Base-by-base conservation (phyloP, 2,888 invertebrate species). In the Lepidonotus clava region DNA sequence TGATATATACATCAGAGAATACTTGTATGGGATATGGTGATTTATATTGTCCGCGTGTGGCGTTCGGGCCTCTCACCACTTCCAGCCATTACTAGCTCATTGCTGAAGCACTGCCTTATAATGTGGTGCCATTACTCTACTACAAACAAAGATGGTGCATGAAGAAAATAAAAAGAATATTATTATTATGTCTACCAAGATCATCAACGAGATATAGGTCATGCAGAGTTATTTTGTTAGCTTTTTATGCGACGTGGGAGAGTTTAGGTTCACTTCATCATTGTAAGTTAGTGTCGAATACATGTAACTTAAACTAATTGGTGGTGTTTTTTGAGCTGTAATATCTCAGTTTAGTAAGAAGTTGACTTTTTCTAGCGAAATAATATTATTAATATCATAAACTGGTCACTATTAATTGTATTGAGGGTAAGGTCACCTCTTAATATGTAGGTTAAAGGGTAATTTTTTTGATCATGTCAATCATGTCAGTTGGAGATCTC, bases 401-500 rank as follows among this genome's bases (percentile, higher is more conserved):
- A n/a, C n/a, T n/a, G n/a, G n/a, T n/a, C n/a, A n/a, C n/a, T n/a
- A n/a, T n/a, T n/a, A n/a, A n/a, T n/a, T n/a, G n/a, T n/a, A n/a
- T n/a, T n/a, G n/a, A n/a, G n/a, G n/a, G n/a, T n/a, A n/a, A n/a
- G n/a, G n/a, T n/a, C n/a, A n/a, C n/a, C n/a, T n/a, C 18, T 71
- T 71, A 8, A 71, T 34, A 36, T 24, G 18, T 71, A 71, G 71
- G 71, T 34, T 71, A 71, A 71, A 71, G 71, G 38, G 71, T 71
- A 71, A 71, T 18, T 14, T n/a, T n/a, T n/a, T 18, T 56, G 32
- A 28, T 61, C 61, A 28, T 61, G 28, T 28, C 61, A 61, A 71
- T 71, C 71, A 71, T 71, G 71, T 71, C 34, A 71, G 21, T 71
- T 34, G n/a, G 71, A 34, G 71, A 71, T 71, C 71, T 71, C 71